phyloP scores from a whole-genome alignment of 1,140 invertebrate species.

The Macrobrachium nipponense region DNA sequence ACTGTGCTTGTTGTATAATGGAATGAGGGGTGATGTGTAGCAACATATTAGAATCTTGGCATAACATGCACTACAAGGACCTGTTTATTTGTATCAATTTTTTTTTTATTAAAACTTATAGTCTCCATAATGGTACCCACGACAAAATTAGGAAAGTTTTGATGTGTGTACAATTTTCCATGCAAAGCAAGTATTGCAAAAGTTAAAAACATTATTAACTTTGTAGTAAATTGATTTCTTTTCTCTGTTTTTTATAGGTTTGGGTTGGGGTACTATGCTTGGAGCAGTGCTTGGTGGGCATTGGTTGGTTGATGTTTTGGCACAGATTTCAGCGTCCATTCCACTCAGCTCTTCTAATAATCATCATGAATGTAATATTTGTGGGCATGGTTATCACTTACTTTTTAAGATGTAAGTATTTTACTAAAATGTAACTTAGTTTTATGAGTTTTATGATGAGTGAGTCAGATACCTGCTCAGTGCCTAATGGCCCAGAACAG shows the following conservation, averaged over 20 bases:
- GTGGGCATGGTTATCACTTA: conserved; percentile 73
- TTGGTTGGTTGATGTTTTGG: conserved; percentile 71
- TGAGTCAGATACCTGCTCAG: not conserved
- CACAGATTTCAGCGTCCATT: conserved; percentile 74
- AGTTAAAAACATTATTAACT: too few relatives aligned
- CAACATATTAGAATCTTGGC: too few relatives aligned
- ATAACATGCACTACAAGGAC: too few relatives aligned
- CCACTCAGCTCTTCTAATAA: conserved; percentile 72
- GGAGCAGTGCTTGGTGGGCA: conserved; percentile 71
- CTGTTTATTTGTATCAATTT: too few relatives aligned
- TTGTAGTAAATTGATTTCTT: not conserved
- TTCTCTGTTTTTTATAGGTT: conserved; percentile 44
- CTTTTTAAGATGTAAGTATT: conserved; percentile 72
- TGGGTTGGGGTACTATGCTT: conserved; percentile 64
- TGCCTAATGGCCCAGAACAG: too few relatives aligned
- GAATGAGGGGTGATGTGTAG: too few relatives aligned
- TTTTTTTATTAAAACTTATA: not conserved
- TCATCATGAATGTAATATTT: conserved; percentile 72
- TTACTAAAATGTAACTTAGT: not conserved
- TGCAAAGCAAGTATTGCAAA: too few relatives aligned
- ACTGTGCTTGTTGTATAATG: too few relatives aligned
- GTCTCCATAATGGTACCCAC: not conserved
- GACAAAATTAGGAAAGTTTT: too few relatives aligned
- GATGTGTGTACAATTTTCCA: too few relatives aligned
- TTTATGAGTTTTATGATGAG: not conserved